phyloP scores from a whole-genome alignment of 2,797 vertebrate species.

The Bufotes viridis region DNA sequence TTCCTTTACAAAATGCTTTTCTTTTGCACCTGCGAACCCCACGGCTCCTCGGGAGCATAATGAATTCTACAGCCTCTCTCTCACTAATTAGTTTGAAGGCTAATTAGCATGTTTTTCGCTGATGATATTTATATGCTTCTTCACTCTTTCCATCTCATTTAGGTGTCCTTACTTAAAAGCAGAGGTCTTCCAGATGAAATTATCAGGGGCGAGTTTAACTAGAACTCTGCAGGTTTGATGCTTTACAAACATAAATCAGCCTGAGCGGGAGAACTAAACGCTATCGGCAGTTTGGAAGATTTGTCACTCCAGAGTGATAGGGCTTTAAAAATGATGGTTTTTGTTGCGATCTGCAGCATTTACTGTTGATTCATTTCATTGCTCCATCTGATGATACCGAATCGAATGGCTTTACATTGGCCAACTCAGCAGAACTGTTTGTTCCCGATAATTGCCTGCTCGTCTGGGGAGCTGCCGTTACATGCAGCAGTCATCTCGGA shows the following conservation, averaged over 20 bases:
- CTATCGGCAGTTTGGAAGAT: constrained; percentile 29
- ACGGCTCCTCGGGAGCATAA: constrained; percentile 38
- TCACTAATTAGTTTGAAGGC: constrained; percentile 47
- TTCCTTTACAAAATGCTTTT: background rate
- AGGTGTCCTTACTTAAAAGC: constrained; percentile 44
- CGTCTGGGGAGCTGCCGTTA: no score
- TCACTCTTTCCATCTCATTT: constrained; percentile 43
- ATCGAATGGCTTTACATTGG: background rate
- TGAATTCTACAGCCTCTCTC: constrained; percentile 42
- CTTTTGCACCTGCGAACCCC: constrained; percentile 35
- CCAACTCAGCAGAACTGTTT: no score
- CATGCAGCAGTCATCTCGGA: no score
- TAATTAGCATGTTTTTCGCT: constrained; percentile 51
- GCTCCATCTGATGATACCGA: constrained; percentile 1
- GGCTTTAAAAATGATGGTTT: constrained; percentile 3
- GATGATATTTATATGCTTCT: constrained; percentile 40
- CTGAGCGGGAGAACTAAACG: background rate
- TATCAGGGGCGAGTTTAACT: constrained; percentile 38
- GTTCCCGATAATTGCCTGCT: no score
- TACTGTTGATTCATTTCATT: constrained; percentile 22
- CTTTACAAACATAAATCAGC: constrained; percentile 47
- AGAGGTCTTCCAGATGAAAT: constrained; percentile 38
- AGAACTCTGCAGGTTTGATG: constrained; percentile 41
- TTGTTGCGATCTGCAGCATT: background rate
- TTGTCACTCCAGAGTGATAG: background rate